Base-by-base conservation (phyloP, 2,113 vertebrate genomes). In the Ardeotis arabs region DNA sequence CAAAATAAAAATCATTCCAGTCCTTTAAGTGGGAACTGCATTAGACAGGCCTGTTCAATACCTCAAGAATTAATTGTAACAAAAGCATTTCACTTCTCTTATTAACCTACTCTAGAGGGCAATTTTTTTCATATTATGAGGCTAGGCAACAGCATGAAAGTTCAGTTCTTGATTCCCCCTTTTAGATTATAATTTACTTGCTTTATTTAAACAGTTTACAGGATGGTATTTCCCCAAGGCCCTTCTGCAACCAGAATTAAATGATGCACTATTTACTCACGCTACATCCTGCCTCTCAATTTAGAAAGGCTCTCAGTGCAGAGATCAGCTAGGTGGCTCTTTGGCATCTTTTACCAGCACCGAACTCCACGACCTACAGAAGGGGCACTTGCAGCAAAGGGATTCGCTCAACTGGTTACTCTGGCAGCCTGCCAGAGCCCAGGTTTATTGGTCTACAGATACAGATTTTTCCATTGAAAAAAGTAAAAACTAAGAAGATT, bases 241-340 rank as follows among this genome's bases (percentile, higher is more conserved):
- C 73, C 1, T 92, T 78, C 64, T 37, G 73, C 73, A 90, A 89
- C 52, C 29, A 50, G 52, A 96, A 93, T 96, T 77, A 96, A 94
- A 87, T 29, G 49, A 80, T 25, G 56, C 35, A n/a, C 33, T 90
- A 29, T 74, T 91, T 91, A 80, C 44, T 86, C 72, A 70, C 35
- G 68, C 79, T 63, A 77, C 52, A 39, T 86, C 81, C 92, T 56
- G 29, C 47, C 62, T 77, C 44, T 93, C 87, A 83, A 90, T 69
- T 94, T 45, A 95, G 49, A 95, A 83, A 95, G 78, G 68, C 47
- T 80, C 63, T 89, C 31, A 25, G 37, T 0, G 4, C 66, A 72
- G 66, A 85, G 66, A 93, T 76, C 74, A 91, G 81, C 70, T 69
- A 56, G 58, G 50, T 88, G 52, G 72, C 16, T 90, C 70, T 70